Evolutionary conservation across 2,113 vertebrate genomes (phyloP), one percentile per base, ranked within the genome.

Genomic region (Setophaga coronata): DNA sequence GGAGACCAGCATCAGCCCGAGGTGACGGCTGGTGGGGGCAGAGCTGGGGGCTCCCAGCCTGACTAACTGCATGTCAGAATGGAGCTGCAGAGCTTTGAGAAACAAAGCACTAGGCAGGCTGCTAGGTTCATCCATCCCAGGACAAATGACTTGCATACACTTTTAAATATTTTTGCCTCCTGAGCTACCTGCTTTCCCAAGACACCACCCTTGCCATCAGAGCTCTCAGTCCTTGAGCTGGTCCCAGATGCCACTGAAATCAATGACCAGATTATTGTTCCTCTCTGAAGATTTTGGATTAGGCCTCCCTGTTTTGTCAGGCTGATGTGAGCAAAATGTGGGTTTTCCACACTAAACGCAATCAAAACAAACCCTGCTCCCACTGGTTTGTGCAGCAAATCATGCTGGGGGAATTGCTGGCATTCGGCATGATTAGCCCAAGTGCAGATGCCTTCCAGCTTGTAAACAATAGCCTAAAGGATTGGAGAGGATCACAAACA

Each of bases 401-500:
- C 93, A 92, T 86, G 90, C 93, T 96, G 95, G 67, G 92, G 95
- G 95, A 96, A 94, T 92, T 94, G 88, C 93, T 97, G 95, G 92
- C 93, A 66, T 96, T 96, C 58, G 1, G 76, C 71, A 18, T 92
- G 96, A 96, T 96, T 93, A 97, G 88, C 90, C 93, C 71, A 80
- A 90, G 87, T 20, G 1, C 79, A 95, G 82, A 94, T 97, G 95
- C 96, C 93, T 96, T 93, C 90, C 80, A 96, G 90, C 90, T 90
- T 88, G 6, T 95, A 96, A 95, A 96, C 95, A 96, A 94, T 96
- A 96, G 96, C 96, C 95, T 94, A 87, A 96, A 96, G 95, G 95
- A 93, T 43, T 93, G 93, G 86, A 94, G 87, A 97, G 88, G 93
- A 96, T 95, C 93, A 93, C 93, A 95, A 96, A 96, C 90, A 96